Evolutionary conservation across 2,113 vertebrate genomes (phyloP).

Genomic region (Psittacula cyanocephala): DNA sequence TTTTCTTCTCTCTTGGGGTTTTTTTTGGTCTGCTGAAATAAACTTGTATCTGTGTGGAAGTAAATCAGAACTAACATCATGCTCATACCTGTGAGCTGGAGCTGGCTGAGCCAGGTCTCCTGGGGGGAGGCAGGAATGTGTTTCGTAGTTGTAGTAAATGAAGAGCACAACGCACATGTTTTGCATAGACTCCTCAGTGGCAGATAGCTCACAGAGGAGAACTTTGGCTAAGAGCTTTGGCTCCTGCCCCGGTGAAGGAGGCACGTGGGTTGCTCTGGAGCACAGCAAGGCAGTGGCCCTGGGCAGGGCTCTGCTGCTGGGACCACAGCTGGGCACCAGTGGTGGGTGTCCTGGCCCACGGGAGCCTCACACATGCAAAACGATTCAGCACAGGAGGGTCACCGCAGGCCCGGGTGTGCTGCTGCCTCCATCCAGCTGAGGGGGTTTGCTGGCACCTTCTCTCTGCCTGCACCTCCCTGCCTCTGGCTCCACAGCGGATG

Average conservation of each 20-base stretch:
- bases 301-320: neutral
- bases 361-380: neutral
- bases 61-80: neutral
- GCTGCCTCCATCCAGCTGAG: rapidly evolving
- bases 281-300: neutral
- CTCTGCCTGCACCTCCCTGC: neutral
- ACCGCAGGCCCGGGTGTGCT: neutral
- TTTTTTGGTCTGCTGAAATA: neutral
- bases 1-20: neutral
- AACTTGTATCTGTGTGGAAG: neutral
- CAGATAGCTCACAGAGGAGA: neutral
- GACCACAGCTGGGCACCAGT: too few species aligned
- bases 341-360: rapidly evolving
- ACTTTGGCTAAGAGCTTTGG: neutral
- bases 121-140: neutral
- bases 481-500: neutral
- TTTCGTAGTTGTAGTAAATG: neutral
- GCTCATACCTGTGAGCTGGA: neutral
- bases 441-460: neutral
- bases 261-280: neutral
- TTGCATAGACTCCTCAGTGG: neutral
- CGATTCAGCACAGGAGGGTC: neutral
- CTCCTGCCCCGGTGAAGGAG: neutral
- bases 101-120: neutral
- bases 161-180: rapidly evolving